phyloP scores from a whole-genome alignment of 2,113 vertebrate species.

The Perca fluviatilis region DNA sequence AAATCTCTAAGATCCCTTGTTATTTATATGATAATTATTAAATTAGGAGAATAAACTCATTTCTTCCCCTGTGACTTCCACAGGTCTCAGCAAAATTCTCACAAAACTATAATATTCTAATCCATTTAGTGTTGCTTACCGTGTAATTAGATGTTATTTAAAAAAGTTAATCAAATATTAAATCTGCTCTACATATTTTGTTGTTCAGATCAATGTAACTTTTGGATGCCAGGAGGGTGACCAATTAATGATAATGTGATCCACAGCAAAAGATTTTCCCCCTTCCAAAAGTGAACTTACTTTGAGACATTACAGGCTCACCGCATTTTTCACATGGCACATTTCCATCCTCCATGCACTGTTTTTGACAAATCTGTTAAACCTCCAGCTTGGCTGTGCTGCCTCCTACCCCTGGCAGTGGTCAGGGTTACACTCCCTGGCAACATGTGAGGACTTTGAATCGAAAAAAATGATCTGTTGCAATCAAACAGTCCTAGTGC shows the following conservation, averaged over 20 bases:
- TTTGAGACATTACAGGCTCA: conserved; percentile 13
- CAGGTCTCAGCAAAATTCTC: not conserved
- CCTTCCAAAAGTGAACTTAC: not conserved
- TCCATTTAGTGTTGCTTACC: not conserved
- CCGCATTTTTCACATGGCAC: not conserved
- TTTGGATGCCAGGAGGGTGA: not conserved
- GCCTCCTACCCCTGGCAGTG: not conserved
- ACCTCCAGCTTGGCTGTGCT: not conserved
- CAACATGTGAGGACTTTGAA: conserved; percentile 15
- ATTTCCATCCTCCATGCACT: not conserved
- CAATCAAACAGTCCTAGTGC: not conserved
- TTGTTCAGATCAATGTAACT: not conserved
- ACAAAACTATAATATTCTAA: not conserved
- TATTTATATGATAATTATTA: not conserved
- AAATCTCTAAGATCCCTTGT: not conserved
- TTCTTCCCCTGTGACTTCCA: not conserved
- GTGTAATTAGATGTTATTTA: not conserved
- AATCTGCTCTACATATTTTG: not conserved
- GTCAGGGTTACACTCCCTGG: conserved; percentile 7
- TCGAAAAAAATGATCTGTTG: not conserved
- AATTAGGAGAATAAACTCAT: not conserved
- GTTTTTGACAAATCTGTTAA: conserved; percentile 6
- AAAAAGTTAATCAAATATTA: too few species aligned
- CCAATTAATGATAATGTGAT: not conserved
- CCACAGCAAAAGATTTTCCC: not conserved